A percentile compares a stretch with the other conserved stretches of the same genome.
Evolutionary conservation across 1,140 invertebrate species (phyloP).

Genomic region (Helicoverpa zea): DNA sequence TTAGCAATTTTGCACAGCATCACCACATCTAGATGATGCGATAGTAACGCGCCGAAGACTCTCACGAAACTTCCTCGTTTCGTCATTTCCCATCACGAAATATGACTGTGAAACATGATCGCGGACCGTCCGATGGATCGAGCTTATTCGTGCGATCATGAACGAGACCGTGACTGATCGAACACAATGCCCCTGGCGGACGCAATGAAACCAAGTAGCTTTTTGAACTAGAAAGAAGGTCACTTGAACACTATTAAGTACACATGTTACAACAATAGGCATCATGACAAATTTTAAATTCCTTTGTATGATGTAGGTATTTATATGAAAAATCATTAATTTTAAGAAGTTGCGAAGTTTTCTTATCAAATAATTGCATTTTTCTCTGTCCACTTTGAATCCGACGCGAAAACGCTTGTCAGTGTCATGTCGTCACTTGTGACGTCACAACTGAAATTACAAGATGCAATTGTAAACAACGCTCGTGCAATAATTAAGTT

Average conservation of each 20-base stretch:
- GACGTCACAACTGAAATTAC: no score
- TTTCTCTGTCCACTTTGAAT: no score
- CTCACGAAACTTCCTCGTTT: slow-evolving; percentile 68
- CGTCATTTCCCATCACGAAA: slow-evolving; percentile 71
- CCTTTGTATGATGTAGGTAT: no score
- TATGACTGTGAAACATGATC: slow-evolving; percentile 61
- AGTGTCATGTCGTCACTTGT: no score
- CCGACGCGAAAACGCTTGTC: no score
- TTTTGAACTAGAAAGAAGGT: slow-evolving; percentile 60
- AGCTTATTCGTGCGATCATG: slow-evolving; percentile 67
- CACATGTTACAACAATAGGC: slow-evolving; percentile 17
- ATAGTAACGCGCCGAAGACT: slow-evolving; percentile 53
- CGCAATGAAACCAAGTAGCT: slow-evolving; percentile 59
- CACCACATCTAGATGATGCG: slow-evolving; percentile 39
- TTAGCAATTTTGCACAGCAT: slow-evolving; percentile 37
- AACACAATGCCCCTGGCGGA: slow-evolving; percentile 67
- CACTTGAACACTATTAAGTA: slow-evolving; percentile 34
- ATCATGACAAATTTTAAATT: no score
- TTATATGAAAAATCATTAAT: no score
- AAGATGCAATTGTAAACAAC: no score
- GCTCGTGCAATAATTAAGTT: no score
- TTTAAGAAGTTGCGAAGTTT: no score
- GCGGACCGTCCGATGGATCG: slow-evolving; percentile 50
- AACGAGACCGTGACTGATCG: slow-evolving; percentile 75
- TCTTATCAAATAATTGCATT: no score